Evolutionary conservation across 2,113 vertebrate species (phyloP).

Genomic region (Athene cunicularia): DNA sequence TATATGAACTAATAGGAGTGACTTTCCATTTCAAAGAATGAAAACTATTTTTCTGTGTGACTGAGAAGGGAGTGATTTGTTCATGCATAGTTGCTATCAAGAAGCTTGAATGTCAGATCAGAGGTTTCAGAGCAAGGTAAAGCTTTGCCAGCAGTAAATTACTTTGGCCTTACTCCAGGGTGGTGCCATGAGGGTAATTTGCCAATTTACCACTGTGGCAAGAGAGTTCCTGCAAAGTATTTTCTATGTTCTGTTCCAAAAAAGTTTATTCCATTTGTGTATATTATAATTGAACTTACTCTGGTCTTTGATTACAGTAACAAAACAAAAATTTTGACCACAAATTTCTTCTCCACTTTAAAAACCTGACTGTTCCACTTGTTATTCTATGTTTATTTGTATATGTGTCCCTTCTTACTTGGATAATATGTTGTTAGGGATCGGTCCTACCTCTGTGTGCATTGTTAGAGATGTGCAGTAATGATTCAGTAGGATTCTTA

Average conservation of each 20-base stretch:
- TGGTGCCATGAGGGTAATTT: neutral
- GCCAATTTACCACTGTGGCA: neutral
- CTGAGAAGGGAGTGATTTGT: neutral
- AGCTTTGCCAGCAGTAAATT: neutral
- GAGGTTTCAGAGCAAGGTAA: neutral
- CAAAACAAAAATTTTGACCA: neutral
- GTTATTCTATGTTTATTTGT: neutral
- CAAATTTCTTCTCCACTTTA: neutral
- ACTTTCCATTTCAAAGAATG: neutral
- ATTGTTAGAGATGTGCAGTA: neutral
- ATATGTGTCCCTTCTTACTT: neutral
- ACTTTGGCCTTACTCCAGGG: neutral
- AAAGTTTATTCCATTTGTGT: neutral
- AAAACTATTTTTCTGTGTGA: neutral
- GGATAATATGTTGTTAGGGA: neutral
- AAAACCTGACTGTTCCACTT: neutral
- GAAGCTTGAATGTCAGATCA: neutral
- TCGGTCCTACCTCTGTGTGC: neutral
- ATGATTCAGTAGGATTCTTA: neutral
- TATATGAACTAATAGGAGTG: neutral
- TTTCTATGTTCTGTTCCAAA: neutral
- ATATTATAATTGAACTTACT: neutral
- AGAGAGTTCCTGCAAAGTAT: neutral
- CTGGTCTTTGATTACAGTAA: neutral
- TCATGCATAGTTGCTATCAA: neutral